Conservation (phyloP, 2,113 vertebrate genomes). For the Macrotis lagotis region DNA sequence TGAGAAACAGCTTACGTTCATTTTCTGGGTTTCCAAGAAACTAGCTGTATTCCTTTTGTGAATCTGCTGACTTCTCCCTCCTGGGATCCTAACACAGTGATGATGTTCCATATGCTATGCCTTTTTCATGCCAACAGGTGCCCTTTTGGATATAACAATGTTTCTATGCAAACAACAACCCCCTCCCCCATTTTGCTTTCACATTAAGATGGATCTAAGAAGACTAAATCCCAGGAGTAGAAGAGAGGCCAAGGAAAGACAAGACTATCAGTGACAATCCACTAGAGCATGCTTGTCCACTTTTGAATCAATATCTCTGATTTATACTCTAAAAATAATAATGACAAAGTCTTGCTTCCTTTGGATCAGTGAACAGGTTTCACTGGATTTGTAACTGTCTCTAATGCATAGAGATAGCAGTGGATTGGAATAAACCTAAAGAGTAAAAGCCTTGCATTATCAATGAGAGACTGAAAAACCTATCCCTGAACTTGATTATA, state of each 20-base stretch:
- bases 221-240: background rate
- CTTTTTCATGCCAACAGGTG: background rate
- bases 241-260: background rate
- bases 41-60: background rate
- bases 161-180: slow-evolving; percentile 8
- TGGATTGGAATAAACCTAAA: background rate
- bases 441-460: background rate
- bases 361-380: background rate
- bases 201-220: slow-evolving; percentile 35
- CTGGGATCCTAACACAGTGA: background rate
- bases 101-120: background rate
- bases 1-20: slow-evolving; percentile 53
- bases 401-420: background rate
- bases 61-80: background rate
- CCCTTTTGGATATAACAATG: background rate
- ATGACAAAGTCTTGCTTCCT: background rate
- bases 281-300: background rate
- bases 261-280: background rate
- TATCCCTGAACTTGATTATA: background rate
- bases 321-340: background rate
- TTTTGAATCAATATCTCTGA: slow-evolving; percentile 6
- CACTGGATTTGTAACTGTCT: slow-evolving; percentile 32
- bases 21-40: slow-evolving; percentile 32
- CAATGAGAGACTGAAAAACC: background rate
- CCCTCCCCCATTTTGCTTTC: background rate